Base-by-base conservation (phyloP, 2,888 invertebrate species). In the Craniophora ligustri region DNA sequence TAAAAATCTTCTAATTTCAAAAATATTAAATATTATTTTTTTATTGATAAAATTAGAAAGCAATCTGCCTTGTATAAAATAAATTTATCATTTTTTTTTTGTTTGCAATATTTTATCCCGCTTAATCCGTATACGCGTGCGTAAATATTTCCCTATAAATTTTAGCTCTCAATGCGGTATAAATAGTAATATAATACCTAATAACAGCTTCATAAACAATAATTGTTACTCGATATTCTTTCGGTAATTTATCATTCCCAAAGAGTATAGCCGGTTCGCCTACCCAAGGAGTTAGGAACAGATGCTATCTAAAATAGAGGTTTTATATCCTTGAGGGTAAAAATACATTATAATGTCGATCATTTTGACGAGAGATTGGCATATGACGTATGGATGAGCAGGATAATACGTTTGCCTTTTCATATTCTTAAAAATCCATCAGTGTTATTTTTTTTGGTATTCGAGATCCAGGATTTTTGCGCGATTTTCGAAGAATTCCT, bases 291-390 rank as follows among this genome's bases (percentile, higher is more conserved):
- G 46, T 47, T 28, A 21, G 38, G 46, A 35, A 36, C 34, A 56
- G 64, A 55, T 45, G 40, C 50, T 45, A 50, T 51, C 47, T 31
- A 42, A 61, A 53, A 55, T n/a, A 32, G 38, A 15, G 53, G 34
- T 39, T 54, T 55, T 40, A 51, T 61, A 35, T 40, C 23, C 48
- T 18, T 16, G 35, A 48, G 50, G 56, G 69, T 42, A 36, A 32
- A 64, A 47, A 48, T 40, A 61, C 70, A 58, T 73, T 61, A 73
- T 51, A 54, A 38, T 58, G 70, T 70, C 74, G 16, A 73, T 70
- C 70, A 70, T 39, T 55, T 38, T 54, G 67, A 70, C 36, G 54
- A 50, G 60, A 45, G 56, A 54, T 30, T 48, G 62, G 39, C 46
- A 44, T 50, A 14, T 50, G 64, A 45, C 31, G 26, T 35, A 16